These are phyloP conservation scores for Leuctra nigra DNA, from an alignment of 2,888 invertebrate species.

Conservation along the genomic window DNA sequence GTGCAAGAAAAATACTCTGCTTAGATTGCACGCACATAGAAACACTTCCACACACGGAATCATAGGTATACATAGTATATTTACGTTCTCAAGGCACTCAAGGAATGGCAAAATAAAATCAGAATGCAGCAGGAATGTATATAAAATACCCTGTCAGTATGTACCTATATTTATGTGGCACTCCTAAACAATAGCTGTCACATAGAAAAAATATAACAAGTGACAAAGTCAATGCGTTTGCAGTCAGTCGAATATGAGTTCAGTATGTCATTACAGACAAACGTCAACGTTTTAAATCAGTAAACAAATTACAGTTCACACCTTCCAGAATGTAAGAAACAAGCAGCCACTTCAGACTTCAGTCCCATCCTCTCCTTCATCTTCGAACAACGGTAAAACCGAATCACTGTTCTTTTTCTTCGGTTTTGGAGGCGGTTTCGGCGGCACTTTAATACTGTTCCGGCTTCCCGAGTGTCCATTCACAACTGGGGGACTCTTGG, in stretches of 20 bases:
- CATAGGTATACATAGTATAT: not conserved
- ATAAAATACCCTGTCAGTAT: constrained; percentile 15
- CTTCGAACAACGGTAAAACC: constrained; percentile 69
- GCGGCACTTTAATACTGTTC: constrained; percentile 59
- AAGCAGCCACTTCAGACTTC: constrained; percentile 50
- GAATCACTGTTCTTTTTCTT: constrained; percentile 59
- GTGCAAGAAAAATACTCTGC: constrained; percentile 10
- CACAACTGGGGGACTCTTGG: constrained; percentile 47
- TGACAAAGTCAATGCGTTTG: too few relatives aligned
- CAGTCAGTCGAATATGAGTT: too few relatives aligned
- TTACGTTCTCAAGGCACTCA: constrained; percentile 14
- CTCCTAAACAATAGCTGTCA: too few relatives aligned
- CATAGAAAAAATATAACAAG: not conserved
- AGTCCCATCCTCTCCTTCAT: constrained; percentile 83
- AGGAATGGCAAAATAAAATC: constrained; percentile 18
- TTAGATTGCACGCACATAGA: not conserved
- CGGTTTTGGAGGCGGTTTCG: constrained; percentile 76
- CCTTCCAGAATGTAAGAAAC: not conserved
- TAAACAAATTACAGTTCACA: not conserved
- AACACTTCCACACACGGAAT: constrained; percentile 9
- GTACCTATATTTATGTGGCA: too few relatives aligned
- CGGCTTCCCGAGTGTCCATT: constrained; percentile 39
- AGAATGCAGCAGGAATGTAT: constrained; percentile 13
- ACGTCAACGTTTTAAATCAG: not conserved
- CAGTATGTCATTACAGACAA: too few relatives aligned